A percentile compares a stretch with the other conserved stretches of the same genome.
These are phyloP conservation scores for Hyaena hyaena DNA, from an alignment of 2,113 vertebrate species.

Conservation along the genomic window DNA sequence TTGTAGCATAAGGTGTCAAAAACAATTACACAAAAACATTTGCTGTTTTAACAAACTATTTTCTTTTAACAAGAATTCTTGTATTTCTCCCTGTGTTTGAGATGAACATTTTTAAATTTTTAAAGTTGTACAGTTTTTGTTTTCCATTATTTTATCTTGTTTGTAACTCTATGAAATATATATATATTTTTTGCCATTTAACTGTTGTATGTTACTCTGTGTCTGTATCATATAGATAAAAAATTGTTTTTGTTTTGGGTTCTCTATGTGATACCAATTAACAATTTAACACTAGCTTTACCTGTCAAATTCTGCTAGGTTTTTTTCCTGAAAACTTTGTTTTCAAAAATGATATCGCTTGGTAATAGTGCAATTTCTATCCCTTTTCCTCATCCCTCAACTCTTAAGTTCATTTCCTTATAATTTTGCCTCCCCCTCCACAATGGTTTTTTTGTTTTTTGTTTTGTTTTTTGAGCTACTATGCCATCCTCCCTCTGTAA, in stretches of 20 bases:
- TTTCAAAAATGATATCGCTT: slow-evolving; percentile 82
- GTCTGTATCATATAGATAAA: slow-evolving; percentile 88
- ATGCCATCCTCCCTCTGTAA: slow-evolving; percentile 73
- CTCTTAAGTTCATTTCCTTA: slow-evolving; percentile 82
- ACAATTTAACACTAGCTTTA: slow-evolving; percentile 94
- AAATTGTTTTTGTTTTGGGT: slow-evolving; percentile 83
- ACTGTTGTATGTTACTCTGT: slow-evolving; percentile 94
- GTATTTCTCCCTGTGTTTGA: slow-evolving; percentile 89
- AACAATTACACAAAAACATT: slow-evolving; percentile 81
- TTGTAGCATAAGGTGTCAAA: slow-evolving; percentile 88
- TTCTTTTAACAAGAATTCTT: slow-evolving; percentile 86
- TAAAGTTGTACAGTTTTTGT: slow-evolving; percentile 94
- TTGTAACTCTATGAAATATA: slow-evolving; percentile 94
- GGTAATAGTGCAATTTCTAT: slow-evolving; percentile 88
- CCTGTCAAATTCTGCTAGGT: slow-evolving; percentile 88
- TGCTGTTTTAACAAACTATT: slow-evolving; percentile 85
- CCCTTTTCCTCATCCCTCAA: slow-evolving; percentile 72
- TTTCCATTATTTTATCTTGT: slow-evolving; percentile 92
- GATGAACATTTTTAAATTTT: slow-evolving; percentile 91
- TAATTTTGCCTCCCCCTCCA: slow-evolving; percentile 65
- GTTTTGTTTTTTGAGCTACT: slow-evolving; percentile 64
- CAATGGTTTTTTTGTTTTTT: not conserved
- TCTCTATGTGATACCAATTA: slow-evolving; percentile 90
- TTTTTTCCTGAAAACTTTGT: slow-evolving; percentile 84
- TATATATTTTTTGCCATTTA: slow-evolving; percentile 94